Evolutionary conservation across 2,797 vertebrate species (phyloP).

Genomic region (Mormyrus proboscirostris): DNA sequence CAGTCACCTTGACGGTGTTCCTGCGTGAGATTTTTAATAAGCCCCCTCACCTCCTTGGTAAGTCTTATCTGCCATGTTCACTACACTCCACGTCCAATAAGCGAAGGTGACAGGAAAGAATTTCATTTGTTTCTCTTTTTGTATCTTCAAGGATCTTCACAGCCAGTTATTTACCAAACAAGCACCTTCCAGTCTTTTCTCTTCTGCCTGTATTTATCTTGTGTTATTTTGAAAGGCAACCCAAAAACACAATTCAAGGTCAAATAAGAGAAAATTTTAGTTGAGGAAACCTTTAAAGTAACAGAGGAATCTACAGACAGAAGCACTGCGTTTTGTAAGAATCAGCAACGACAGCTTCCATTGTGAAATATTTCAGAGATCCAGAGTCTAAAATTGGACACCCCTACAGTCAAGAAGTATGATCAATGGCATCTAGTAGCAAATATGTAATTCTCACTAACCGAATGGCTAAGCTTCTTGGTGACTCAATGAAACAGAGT

Average conservation of each 20-base stretch:
- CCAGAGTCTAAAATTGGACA: not conserved
- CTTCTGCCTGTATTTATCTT: not conserved
- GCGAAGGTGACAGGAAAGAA: not conserved
- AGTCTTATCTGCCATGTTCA: not conserved
- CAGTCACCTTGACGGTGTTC: not conserved
- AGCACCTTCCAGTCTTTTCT: not conserved
- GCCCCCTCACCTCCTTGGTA: not conserved
- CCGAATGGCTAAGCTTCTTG: not conserved
- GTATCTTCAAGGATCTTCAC: not conserved
- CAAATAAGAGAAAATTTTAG: not conserved
- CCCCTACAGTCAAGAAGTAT: not conserved
- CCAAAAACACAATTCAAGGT: not conserved
- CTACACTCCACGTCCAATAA: not conserved
- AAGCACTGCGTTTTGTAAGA: not conserved
- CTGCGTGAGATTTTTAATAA: not conserved
- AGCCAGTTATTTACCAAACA: not conserved
- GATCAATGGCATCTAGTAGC: not conserved
- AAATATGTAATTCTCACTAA: not conserved
- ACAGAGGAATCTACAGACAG: not conserved
- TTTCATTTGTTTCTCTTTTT: not conserved
- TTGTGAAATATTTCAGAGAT: not conserved
- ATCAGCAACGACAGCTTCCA: not conserved
- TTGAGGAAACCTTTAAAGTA: not conserved
- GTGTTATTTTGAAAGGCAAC: conserved; percentile 1
- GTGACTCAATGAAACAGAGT: not conserved